Evolutionary conservation across 2,888 invertebrate genomes (phyloP).

Genomic region (Tipula lateralis): DNA sequence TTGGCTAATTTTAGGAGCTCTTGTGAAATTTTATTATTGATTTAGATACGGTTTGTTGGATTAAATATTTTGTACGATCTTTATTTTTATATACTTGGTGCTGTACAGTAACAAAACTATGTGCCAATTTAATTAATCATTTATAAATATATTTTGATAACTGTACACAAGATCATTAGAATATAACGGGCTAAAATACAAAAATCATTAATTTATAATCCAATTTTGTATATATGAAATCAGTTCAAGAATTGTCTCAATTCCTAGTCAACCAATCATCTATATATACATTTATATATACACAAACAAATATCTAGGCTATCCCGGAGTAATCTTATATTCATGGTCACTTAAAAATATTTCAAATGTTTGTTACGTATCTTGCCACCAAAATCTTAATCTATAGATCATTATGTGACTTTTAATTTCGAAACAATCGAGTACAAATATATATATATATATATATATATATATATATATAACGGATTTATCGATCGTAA

Average conservation of each 20-base stretch:
- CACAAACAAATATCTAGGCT: neutral
- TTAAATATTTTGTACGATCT: neutral
- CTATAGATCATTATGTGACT: conserved; percentile 19
- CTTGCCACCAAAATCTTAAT: neutral
- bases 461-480: neutral
- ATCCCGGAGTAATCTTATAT: neutral
- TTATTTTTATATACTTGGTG: neutral
- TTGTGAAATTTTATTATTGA: neutral
- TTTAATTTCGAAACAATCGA: neutral
- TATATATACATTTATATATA: neutral
- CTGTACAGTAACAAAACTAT: neutral
- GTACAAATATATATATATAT: neutral
- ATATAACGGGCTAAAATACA: neutral
- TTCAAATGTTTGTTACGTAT: neutral
- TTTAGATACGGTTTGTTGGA: neutral
- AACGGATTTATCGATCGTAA: conserved; percentile 1
- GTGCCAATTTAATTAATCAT: neutral
- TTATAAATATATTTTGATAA: neutral
- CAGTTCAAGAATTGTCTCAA: neutral
- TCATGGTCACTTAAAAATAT: neutral
- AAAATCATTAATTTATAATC: neutral
- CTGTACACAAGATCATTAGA: neutral
- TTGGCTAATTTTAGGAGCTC: neutral
- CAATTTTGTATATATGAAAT: neutral
- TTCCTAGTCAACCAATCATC: neutral